These are phyloP conservation scores for Prionailurus viverrinus DNA, from an alignment of 2,113 vertebrate species.

Conservation along the genomic window DNA sequence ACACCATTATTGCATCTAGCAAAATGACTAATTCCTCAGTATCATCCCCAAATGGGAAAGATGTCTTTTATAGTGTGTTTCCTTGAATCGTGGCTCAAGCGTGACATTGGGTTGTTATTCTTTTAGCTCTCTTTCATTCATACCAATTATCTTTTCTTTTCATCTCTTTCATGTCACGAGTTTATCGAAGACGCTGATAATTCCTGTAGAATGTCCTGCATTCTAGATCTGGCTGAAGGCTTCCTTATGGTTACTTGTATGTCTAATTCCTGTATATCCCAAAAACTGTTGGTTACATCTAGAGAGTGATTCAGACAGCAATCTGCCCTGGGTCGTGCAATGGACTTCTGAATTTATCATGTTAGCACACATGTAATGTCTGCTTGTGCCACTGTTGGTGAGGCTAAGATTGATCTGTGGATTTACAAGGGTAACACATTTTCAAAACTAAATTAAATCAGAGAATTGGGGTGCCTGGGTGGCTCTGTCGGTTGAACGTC, in stretches of 20 bases:
- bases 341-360: background rate
- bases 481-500: background rate
- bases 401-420: background rate
- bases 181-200: background rate
- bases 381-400: background rate
- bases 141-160: background rate
- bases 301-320: background rate
- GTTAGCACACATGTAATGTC: background rate
- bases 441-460: slow-evolving; percentile 34
- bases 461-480: background rate
- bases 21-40: background rate
- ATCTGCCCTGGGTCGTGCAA: background rate
- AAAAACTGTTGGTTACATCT: background rate
- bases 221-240: background rate
- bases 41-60: background rate
- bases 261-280: background rate
- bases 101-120: background rate
- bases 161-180: background rate
- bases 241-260: background rate
- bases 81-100: background rate
- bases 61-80: background rate
- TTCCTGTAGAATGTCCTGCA: background rate
- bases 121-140: background rate
- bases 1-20: background rate
- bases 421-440: background rate